Evolutionary conservation across 2,113 vertebrate species (phyloP).

Genomic region (Empidonax alnorum): DNA sequence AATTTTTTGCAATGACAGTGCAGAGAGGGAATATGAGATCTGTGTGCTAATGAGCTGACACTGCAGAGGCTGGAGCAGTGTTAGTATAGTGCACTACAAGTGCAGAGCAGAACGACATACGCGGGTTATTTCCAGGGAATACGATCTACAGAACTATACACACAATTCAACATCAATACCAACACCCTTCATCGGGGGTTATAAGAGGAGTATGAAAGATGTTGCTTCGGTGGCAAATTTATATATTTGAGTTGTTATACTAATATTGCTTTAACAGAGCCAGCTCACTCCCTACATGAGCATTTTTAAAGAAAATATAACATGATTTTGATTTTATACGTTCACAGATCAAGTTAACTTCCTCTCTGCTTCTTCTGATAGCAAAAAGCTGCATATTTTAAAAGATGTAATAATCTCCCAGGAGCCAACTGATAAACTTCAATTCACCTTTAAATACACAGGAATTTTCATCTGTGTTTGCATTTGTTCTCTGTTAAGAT

Average conservation of each 20-base stretch:
- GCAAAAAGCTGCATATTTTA: background rate
- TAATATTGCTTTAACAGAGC: background rate
- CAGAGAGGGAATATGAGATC: conserved; percentile 93
- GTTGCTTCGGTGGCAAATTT: background rate
- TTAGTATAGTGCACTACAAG: conserved; percentile 83
- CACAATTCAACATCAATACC: conserved; percentile 32
- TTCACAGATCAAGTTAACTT: background rate
- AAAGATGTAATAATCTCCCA: background rate
- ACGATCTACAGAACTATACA: conserved; percentile 6
- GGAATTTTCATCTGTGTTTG: conserved; percentile 17
- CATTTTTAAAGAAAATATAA: background rate
- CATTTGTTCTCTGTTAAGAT: background rate
- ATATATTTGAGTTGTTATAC: background rate
- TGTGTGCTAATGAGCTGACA: conserved; percentile 98
- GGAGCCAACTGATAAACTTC: background rate
- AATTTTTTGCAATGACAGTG: conserved; percentile 94
- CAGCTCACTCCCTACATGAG: background rate
- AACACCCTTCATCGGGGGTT: conserved; percentile 7
- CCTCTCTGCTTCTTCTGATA: background rate
- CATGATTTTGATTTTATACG: background rate
- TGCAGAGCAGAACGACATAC: conserved; percentile 72
- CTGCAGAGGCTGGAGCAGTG: conserved; percentile 91
- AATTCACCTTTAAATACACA: conserved; percentile 10
- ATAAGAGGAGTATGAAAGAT: background rate
- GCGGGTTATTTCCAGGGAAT: conserved; percentile 54